These are phyloP conservation scores for Cistogaster globosa DNA, from an alignment of 2,888 invertebrate species.

Conservation along the genomic window DNA sequence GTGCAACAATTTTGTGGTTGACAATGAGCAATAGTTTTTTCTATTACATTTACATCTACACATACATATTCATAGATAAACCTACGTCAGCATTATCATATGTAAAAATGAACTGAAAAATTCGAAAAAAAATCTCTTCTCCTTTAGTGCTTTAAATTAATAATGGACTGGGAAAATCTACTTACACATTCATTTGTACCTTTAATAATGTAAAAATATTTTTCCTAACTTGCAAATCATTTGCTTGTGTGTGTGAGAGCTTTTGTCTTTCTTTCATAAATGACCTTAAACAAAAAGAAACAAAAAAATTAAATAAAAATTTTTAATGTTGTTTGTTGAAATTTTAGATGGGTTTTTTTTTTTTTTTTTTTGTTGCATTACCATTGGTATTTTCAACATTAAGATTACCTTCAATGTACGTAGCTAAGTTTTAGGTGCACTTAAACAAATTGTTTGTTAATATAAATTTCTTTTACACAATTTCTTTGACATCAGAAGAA, in stretches of 20 bases:
- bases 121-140: conserved; percentile 48
- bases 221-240: conserved; percentile 23
- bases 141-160: conserved; percentile 49
- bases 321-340: conserved; percentile 70
- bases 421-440: background rate
- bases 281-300: conserved; percentile 36
- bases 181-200: conserved; percentile 50
- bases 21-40: conserved; percentile 77
- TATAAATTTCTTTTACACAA: no score
- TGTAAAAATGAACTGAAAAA: conserved; percentile 50
- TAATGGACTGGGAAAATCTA: conserved; percentile 43
- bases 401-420: conserved; percentile 78
- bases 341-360: conserved; percentile 23
- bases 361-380: conserved; percentile 66
- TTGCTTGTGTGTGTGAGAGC: background rate
- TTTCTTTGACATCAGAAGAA: no score
- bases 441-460: background rate
- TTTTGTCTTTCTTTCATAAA: background rate
- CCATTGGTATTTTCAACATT: conserved; percentile 77
- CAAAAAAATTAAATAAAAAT: conserved; percentile 59
- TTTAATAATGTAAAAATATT: conserved; percentile 66
- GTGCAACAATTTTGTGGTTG: conserved; percentile 81
- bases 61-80: conserved; percentile 6
- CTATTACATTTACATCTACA: background rate
- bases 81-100: conserved; percentile 10